phyloP scores from a whole-genome alignment of 1,140 invertebrate species.

The Rhynchophorus ferrugineus region DNA sequence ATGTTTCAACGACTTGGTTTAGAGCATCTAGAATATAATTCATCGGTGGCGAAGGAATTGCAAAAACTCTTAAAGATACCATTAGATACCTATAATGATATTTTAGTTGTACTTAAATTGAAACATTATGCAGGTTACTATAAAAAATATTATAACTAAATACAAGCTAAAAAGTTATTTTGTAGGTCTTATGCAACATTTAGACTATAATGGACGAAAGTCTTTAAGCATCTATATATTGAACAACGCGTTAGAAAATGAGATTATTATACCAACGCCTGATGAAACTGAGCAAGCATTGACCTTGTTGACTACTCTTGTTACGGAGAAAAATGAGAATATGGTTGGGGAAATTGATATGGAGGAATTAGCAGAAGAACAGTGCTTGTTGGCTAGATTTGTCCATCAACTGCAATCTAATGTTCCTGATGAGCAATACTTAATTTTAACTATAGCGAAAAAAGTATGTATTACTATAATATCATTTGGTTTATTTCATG shows the following conservation, averaged over 20 bases:
- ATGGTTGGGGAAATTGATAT: conserved; percentile 62
- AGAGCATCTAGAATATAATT: conserved; percentile 64
- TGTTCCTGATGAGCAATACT: conserved; percentile 85
- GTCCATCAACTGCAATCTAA: conserved; percentile 87
- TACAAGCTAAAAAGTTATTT: conserved; percentile 1
- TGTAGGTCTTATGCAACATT: conserved; percentile 66
- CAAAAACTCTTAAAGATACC: conserved; percentile 90
- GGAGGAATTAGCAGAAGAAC: conserved; percentile 97
- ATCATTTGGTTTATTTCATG: background rate
- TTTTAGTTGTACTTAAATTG: conserved; percentile 76
- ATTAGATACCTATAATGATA: conserved; percentile 89
- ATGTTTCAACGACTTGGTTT: conserved; percentile 39
- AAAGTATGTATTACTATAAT: conserved; percentile 48
- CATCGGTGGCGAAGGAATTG: conserved; percentile 83
- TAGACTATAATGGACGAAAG: conserved; percentile 86
- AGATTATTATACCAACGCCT: conserved; percentile 79
- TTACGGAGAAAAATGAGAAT: conserved; percentile 80
- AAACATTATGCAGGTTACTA: conserved; percentile 64
- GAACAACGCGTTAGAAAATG: conserved; percentile 80
- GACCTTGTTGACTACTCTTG: conserved; percentile 68
- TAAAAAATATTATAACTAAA: background rate
- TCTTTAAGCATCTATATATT: conserved; percentile 81
- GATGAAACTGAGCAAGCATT: conserved; percentile 55
- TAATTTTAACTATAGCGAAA: conserved; percentile 78
- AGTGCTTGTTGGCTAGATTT: conserved; percentile 80